Conservation (phyloP, 2,888 invertebrate genomes). For the Eurytoma californica region DNA sequence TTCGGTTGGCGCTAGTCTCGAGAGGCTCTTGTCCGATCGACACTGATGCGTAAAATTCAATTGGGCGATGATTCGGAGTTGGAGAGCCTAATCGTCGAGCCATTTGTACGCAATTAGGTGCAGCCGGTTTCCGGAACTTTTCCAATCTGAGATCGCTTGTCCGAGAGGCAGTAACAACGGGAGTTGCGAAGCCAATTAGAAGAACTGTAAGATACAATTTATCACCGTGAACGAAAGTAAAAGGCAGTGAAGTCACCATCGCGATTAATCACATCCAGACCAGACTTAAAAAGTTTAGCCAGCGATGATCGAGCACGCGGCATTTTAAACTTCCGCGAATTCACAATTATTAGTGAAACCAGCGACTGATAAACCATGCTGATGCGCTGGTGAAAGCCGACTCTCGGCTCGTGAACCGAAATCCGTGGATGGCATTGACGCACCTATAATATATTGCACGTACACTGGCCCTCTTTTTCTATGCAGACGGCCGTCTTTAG, state of each 20-base stretch:
- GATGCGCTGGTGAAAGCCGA: too few relatives aligned
- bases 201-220: conserved; percentile 40
- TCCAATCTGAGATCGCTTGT: conserved; percentile 43
- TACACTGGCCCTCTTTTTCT: conserved; percentile 43
- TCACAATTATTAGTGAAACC: too few relatives aligned
- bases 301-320: too few relatives aligned
- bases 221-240: conserved; percentile 41
- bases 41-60: conserved; percentile 10
- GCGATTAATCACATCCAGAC: conserved; percentile 50
- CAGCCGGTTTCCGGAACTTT: conserved; percentile 43
- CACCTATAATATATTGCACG: conserved; percentile 42
- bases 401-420: too few relatives aligned
- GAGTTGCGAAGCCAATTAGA: conserved; percentile 30
- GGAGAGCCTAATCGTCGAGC: conserved; percentile 45
- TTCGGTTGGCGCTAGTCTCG: conserved; percentile 13
- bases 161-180: conserved; percentile 23
- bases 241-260: conserved; percentile 15
- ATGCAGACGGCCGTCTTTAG: conserved; percentile 13
- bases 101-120: conserved; percentile 52
- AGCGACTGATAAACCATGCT: too few relatives aligned
- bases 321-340: too few relatives aligned
- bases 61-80: conserved; percentile 41
- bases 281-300: background rate
- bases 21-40: conserved; percentile 13
- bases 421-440: conserved; percentile 53